Percentiles rank a stretch among this genome's conserved stretches.
Evolutionary conservation across 2,888 invertebrate species (phyloP).

Genomic region (Synergus itoensis): DNA sequence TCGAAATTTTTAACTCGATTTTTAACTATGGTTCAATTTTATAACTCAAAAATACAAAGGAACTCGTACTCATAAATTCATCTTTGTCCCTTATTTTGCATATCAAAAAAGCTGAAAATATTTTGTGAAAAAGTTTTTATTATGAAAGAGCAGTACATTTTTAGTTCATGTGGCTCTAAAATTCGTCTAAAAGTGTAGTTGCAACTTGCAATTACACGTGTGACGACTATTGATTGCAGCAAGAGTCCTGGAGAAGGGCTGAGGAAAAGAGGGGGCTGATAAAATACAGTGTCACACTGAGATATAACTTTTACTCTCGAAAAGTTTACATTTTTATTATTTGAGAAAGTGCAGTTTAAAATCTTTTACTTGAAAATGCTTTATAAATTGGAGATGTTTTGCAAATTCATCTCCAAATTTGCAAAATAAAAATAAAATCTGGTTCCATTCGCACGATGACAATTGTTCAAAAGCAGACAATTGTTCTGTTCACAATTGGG

Average conservation of each 20-base stretch:
- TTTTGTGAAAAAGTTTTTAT: neutral
- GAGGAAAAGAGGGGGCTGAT: constrained; percentile 30
- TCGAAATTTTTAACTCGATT: neutral
- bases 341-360: too few species aligned
- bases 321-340: neutral
- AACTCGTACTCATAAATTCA: neutral
- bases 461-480: neutral
- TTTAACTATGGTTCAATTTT: neutral
- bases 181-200: neutral
- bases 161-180: neutral
- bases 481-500: constrained; percentile 14
- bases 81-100: neutral
- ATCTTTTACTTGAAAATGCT: too few species aligned
- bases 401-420: too few species aligned
- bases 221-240: constrained; percentile 53
- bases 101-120: neutral
- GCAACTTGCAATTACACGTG: constrained; percentile 53
- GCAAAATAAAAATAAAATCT: neutral
- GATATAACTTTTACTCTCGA: neutral
- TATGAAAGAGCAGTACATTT: neutral
- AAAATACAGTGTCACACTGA: constrained; percentile 37
- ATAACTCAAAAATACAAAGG: neutral
- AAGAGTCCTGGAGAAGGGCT: constrained; percentile 43
- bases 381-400: too few species aligned
- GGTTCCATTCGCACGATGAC: neutral